Base-by-base conservation (phyloP, 2,888 invertebrate genomes). In the Heliconius hortense region DNA sequence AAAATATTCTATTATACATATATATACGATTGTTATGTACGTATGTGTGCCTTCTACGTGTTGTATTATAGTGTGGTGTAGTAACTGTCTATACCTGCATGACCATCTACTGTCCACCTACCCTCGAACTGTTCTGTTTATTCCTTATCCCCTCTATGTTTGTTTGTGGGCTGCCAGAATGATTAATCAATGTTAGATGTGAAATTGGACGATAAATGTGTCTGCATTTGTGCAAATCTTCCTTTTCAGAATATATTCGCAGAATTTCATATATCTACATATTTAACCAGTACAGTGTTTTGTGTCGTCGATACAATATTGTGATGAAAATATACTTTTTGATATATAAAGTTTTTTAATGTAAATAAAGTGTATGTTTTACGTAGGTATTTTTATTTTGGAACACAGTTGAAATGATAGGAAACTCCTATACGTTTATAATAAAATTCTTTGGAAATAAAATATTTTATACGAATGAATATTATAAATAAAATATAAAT, bases 331-430 rank as follows among this genome's bases (percentile, higher is more conserved):
- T 26, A 26, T 24, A 53, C 2, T 24, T 39, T 43, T 24, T 43
- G 35, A 24, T 24, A 7, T 43, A 43, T 43, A 26, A 18, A 11
- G 3, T 56, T 26, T 21, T 26, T 24, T 43, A 8, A 15, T 67
- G 7, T 53, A 18, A 68, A 53, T 68, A 53, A 53, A 68, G 26
- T 28, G 11, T 28, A 10, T 53, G 43, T 2, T n/a, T 3, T 28
- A n/a, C 26, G 48, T 68, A 68, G 66, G 66, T 39, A 15, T 24
- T 66, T 66, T 39, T 43, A 39, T 66, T 66, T 66, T 24, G 15
- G 39, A 66, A 24, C 24, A 24, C 35, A 31, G 21, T 3, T 63
- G 63, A 11, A 63, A 31, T 63, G 1, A 21, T n/a, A n/a, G 4
- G 31, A 26, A 4, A 60, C 13, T 10, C 31, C 31, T 63, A 43